phyloP scores from a whole-genome alignment of 2,888 invertebrate genomes.

The Synanthedon vespiformis region DNA sequence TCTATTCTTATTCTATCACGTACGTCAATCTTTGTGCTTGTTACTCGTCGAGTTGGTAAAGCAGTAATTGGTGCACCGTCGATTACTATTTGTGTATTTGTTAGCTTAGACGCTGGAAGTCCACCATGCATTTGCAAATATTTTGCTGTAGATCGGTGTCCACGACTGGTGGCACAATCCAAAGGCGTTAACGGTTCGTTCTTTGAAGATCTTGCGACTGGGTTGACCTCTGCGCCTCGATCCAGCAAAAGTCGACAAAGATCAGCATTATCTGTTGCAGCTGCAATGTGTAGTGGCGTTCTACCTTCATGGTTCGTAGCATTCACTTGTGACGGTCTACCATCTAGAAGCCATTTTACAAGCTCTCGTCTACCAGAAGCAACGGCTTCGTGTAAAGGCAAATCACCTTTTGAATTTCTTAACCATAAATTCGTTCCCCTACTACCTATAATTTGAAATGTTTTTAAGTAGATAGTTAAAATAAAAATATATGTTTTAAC shows the following conservation, averaged over 20 bases:
- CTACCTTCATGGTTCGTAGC: slow-evolving; percentile 93
- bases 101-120: slow-evolving; percentile 79
- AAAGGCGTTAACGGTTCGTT: slow-evolving; percentile 90
- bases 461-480: slow-evolving; percentile 7
- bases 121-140: slow-evolving; percentile 92
- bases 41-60: slow-evolving; percentile 57
- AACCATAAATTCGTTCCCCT: slow-evolving; percentile 90
- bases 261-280: slow-evolving; percentile 92
- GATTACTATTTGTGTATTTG: slow-evolving; percentile 56
- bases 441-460: slow-evolving; percentile 31
- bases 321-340: slow-evolving; percentile 85
- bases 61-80: slow-evolving; percentile 55
- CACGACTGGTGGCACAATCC: slow-evolving; percentile 89
- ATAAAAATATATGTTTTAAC: background rate
- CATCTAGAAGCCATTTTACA: slow-evolving; percentile 88
- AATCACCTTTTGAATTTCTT: slow-evolving; percentile 92
- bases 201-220: slow-evolving; percentile 83
- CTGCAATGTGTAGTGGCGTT: slow-evolving; percentile 93
- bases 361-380: slow-evolving; percentile 90
- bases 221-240: slow-evolving; percentile 86
- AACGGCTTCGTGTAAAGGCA: slow-evolving; percentile 96
- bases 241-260: slow-evolving; percentile 90
- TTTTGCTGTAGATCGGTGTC: slow-evolving; percentile 91
- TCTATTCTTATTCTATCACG: slow-evolving; percentile 62
- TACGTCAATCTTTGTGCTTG: slow-evolving; percentile 65